Conservation (phyloP, 2,113 vertebrate species). For the Ceyx melanurus region DNA sequence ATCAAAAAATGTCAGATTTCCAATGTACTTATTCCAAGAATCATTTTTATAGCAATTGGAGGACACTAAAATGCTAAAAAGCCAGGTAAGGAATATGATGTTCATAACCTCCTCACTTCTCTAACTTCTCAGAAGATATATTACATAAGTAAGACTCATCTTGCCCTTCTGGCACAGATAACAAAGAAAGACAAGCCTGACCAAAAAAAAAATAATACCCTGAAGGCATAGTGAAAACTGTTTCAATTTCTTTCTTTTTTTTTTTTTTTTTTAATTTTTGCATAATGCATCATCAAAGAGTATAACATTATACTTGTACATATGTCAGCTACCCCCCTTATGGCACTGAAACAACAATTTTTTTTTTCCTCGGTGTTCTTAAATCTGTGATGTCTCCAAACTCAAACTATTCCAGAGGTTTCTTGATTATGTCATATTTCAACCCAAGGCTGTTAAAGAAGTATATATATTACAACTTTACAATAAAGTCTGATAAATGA, state of each 20-base stretch:
- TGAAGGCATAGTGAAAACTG: background rate
- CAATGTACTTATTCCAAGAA: background rate
- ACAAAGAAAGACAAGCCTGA: background rate
- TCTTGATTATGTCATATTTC: background rate
- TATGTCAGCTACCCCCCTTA: background rate
- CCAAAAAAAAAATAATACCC: background rate
- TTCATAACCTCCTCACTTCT: background rate
- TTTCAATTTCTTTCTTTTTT: slow-evolving; percentile 1
- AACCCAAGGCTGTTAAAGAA: background rate
- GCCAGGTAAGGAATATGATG: background rate
- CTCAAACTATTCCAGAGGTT: background rate
- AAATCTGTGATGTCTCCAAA: background rate
- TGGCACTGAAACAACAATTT: background rate
- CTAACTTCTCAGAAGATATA: background rate
- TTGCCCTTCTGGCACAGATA: background rate
- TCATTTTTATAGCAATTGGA: background rate
- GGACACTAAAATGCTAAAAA: background rate
- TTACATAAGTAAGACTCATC: background rate
- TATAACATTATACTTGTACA: background rate
- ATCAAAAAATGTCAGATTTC: background rate
- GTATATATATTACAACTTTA: too few relatives aligned
- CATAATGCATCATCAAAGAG: background rate
- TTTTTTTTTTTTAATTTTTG: background rate
- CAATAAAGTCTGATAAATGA: background rate
- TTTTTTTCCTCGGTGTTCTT: background rate